Base-by-base conservation (phyloP, 1,140 invertebrate genomes). In the Drosophila aff. region DNA sequence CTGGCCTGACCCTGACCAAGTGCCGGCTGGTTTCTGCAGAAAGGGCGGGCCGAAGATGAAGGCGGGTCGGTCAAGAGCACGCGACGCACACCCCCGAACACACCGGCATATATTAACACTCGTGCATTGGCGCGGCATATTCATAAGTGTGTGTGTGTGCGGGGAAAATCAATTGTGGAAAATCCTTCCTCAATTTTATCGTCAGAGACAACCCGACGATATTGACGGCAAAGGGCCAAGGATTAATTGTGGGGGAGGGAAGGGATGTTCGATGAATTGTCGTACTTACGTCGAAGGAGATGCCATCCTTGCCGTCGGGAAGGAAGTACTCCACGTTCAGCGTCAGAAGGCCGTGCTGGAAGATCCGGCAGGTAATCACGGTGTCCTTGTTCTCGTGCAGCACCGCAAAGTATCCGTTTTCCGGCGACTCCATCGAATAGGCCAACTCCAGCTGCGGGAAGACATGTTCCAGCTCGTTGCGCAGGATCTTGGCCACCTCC, bases 311-410 rank as follows among this genome's bases (percentile, higher is more conserved):
- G 64, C 94, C 94, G 47, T 96, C 96, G 41, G 94, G 94, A 89
- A 96, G 95, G 86, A 95, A 97, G 94, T 96, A 97, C 92, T 97
- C 96, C 91, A 97, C 95, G 92, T 97, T 97, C 77, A 97, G 92
- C 28, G 96, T 97, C 47, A 97, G 93, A 43, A 97, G 93, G 41
- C 96, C 96, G 82, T 96, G 95, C 21, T 85, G 82, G 57, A 90
- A 91, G 67, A 96, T 94, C 93, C 96, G 94, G 16, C 96, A 94
- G 16, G 95, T 96, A n/a, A 96, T 94, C 4, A 96, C 94, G 58
- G 94, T 95, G 41, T 95, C 95, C 82, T 94, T 94, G 58, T 96
- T 95, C 63, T 96, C 96, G 28, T 95, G 95, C 64, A 96, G 95
- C 2, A 97, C 84, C 71, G 95, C 94, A 58, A 96, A 93, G 23